Evolutionary conservation across 1,140 invertebrate species (phyloP).

Genomic region (Cotesia vestalis): DNA sequence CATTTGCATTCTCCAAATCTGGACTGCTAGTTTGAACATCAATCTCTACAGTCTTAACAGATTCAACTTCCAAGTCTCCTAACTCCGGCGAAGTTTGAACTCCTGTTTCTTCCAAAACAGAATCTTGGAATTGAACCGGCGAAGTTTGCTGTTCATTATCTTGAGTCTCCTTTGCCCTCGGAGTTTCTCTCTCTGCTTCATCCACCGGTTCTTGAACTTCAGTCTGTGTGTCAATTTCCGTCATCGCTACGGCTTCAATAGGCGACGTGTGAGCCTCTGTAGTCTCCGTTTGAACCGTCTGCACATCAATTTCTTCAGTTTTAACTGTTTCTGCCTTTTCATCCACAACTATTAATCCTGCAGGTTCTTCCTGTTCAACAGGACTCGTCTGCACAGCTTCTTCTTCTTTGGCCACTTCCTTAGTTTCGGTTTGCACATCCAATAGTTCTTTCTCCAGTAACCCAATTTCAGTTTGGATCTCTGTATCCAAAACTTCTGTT

Average conservation of each 20-base stretch:
- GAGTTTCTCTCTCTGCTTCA: slow-evolving; percentile 47
- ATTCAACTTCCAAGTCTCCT: not conserved
- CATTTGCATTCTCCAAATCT: slow-evolving; percentile 14
- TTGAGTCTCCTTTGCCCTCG: slow-evolving; percentile 35
- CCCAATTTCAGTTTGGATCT: slow-evolving; percentile 47
- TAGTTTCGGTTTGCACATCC: slow-evolving; percentile 52
- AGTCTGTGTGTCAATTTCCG: slow-evolving; percentile 56
- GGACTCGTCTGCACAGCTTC: slow-evolving; percentile 52
- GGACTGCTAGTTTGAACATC: slow-evolving; percentile 39
- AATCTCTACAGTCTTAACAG: slow-evolving; percentile 15
- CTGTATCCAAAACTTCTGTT: slow-evolving; percentile 47
- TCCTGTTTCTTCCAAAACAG: slow-evolving; percentile 40
- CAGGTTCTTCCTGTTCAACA: slow-evolving; percentile 52
- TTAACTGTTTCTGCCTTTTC: slow-evolving; percentile 37
- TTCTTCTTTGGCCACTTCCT: slow-evolving; percentile 48
- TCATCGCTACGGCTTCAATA: slow-evolving; percentile 40
- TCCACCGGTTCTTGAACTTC: slow-evolving; percentile 32
- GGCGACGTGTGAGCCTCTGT: slow-evolving; percentile 50
- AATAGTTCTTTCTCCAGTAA: slow-evolving; percentile 49
- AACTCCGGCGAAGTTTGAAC: slow-evolving; percentile 38
- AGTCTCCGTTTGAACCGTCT: slow-evolving; percentile 43
- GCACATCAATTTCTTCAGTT: slow-evolving; percentile 49
- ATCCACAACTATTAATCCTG: slow-evolving; percentile 15
- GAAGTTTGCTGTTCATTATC: slow-evolving; percentile 50
- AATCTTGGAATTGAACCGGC: slow-evolving; percentile 33